Base-by-base conservation (phyloP, 1,140 invertebrate species). In the Drosophila oshimai region DNA sequence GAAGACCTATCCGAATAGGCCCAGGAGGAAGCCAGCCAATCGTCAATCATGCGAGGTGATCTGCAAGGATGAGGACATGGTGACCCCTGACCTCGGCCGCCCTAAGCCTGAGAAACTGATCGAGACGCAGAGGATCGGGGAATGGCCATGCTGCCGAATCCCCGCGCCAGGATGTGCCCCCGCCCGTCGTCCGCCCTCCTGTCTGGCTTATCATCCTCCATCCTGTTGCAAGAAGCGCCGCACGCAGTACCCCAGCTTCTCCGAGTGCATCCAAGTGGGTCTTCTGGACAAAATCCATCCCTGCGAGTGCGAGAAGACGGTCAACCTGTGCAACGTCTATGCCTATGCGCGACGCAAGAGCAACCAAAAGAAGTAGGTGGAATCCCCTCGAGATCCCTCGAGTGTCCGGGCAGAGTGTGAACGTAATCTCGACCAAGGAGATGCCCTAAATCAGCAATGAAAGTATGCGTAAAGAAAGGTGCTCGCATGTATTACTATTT, bases 191-290 rank as follows among this genome's bases (percentile, higher is more conserved):
- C 24, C 47, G 2, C 37, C 46, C 6, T 18, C 6, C 0, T 78
- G 75, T 20, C 1, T 17, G 24, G 0, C 47, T 34, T 0, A 9
- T 15, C 4, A 4, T 5, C 6, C n/a, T n/a, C 55, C 62, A 1
- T 31, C 34, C 3, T 71, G 70, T 42, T 79, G 76, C 37, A 44
- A 13, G 18, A 79, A 80, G 49, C 33, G 47, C 0, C 12, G 10
- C n/a, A 60, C 64, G 1, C 37, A 44, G 28, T 70, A 54, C 17
- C 76, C 55, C 9, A 60, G 70, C 44, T 79, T 80, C 12, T 79
- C 76, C 0, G 76, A 79, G 34, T 79, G 75, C 53, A 18, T 24
- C 5, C 29, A 55, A 0, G 37, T 6, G 9, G 26, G 24, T 0
- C 50, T 79, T 1, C 17, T 15, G 0, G 55, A 60, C 0, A 36